phyloP scores from a whole-genome alignment of 2,113 vertebrate species.

The Caloenas nicobarica region DNA sequence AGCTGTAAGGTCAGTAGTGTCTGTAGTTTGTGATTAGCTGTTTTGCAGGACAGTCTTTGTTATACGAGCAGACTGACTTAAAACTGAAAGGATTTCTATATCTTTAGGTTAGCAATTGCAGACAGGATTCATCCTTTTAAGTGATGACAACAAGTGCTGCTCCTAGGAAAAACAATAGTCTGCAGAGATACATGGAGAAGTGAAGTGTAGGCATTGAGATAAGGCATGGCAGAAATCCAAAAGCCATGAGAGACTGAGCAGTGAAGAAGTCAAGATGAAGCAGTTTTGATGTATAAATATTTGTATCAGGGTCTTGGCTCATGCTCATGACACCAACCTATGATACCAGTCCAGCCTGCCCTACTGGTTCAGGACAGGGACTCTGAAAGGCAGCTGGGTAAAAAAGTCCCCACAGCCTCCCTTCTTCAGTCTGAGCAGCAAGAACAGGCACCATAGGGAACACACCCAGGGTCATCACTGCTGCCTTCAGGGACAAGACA shows the following conservation, averaged over 20 bases:
- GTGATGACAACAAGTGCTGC: not conserved
- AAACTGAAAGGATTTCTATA: too few relatives aligned
- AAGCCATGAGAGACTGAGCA: not conserved
- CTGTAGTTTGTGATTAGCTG: too few relatives aligned
- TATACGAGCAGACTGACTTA: too few relatives aligned
- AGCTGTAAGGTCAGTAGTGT: too few relatives aligned
- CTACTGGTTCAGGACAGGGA: not conserved
- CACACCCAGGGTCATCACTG: fast-evolving
- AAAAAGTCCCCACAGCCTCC: not conserved
- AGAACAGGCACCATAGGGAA: not conserved
- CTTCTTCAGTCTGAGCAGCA: not conserved
- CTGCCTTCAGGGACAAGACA: not conserved
- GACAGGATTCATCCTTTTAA: too few relatives aligned
- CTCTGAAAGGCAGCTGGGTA: not conserved
- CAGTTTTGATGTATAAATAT: not conserved
- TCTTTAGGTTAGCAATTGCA: too few relatives aligned
- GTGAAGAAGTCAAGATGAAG: not conserved
- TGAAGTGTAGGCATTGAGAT: not conserved
- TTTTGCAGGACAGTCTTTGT: too few relatives aligned
- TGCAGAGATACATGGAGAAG: not conserved
- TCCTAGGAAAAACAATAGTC: not conserved
- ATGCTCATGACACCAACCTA: not conserved
- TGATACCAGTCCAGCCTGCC: not conserved
- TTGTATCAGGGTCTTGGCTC: not conserved
- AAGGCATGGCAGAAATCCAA: not conserved